Percentiles rank a stretch among this genome's conserved stretches.
Evolutionary conservation across 2,797 vertebrate species (phyloP).

Genomic region (Eidolon dupreanum): DNA sequence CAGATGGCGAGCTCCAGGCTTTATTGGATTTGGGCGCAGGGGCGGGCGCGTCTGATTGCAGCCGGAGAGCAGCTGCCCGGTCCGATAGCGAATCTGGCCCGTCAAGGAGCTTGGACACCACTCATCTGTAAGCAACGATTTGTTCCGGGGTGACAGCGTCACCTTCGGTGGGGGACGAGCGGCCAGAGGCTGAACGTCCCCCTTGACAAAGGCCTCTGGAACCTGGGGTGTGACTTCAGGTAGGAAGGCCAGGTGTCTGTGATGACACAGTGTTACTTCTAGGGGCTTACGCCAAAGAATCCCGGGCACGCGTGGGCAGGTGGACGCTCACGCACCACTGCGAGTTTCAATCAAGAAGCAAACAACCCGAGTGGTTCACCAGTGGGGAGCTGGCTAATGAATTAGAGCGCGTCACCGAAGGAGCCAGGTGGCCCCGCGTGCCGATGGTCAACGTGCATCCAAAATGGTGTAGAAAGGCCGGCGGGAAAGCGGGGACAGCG

Average conservation of each 20-base stretch:
- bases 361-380: accelerated
- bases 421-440: accelerated
- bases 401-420: accelerated
- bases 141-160: neutral
- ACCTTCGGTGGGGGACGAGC: accelerated
- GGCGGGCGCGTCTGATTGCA: conserved; percentile 62
- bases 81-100: conserved; percentile 42
- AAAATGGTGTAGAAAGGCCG: accelerated
- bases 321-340: accelerated
- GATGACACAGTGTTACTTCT: accelerated
- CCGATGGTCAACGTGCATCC: accelerated
- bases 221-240: neutral
- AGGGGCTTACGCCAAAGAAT: neutral
- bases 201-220: neutral
- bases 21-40: conserved; percentile 83
- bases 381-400: accelerated
- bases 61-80: conserved; percentile 75
- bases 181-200: neutral
- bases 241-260: accelerated
- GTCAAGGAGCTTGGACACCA: conserved; percentile 50
- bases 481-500: accelerated
- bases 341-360: accelerated
- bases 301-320: accelerated
- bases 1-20: conserved; percentile 58
- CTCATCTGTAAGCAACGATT: conserved; percentile 49